Evolutionary conservation across 2,797 vertebrate species (phyloP).

Genomic region (Micropoecilia bifurca): DNA sequence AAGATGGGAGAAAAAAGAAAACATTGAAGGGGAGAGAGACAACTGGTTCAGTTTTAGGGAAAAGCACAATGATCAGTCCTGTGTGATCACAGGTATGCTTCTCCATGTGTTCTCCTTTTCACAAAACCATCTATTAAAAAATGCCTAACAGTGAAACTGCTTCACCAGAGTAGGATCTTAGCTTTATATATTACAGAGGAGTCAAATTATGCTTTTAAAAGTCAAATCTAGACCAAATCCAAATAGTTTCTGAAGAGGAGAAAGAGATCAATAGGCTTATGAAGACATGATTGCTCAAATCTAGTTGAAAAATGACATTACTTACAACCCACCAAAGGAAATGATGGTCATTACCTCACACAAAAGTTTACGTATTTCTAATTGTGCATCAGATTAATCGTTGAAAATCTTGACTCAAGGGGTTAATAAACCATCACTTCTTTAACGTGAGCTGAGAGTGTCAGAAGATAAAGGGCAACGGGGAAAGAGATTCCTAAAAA

Average conservation of each 20-base stretch:
- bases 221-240: neutral
- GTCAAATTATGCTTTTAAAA: neutral
- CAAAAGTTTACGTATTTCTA: neutral
- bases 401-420: neutral
- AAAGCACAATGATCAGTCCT: constrained; percentile 68
- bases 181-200: neutral
- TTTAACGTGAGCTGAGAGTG: constrained; percentile 71
- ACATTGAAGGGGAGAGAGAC: constrained; percentile 74
- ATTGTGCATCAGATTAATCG: neutral
- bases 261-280: constrained; percentile 59
- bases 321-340: constrained; percentile 60
- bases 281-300: constrained; percentile 51
- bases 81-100: constrained; percentile 43
- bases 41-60: constrained; percentile 75
- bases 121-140: constrained; percentile 79
- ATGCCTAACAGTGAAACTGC: neutral
- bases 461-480: constrained; percentile 45
- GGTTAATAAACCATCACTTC: constrained; percentile 84
- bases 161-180: neutral
- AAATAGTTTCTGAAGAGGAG: constrained; percentile 74
- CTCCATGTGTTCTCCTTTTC: constrained; percentile 81
- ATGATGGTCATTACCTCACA: constrained; percentile 55
- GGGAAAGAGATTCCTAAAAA: constrained; percentile 82
- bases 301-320: constrained; percentile 54
- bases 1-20: constrained; percentile 46